Conservation (phyloP, 2,888 invertebrate species). For the Gasteruption jaculator region DNA sequence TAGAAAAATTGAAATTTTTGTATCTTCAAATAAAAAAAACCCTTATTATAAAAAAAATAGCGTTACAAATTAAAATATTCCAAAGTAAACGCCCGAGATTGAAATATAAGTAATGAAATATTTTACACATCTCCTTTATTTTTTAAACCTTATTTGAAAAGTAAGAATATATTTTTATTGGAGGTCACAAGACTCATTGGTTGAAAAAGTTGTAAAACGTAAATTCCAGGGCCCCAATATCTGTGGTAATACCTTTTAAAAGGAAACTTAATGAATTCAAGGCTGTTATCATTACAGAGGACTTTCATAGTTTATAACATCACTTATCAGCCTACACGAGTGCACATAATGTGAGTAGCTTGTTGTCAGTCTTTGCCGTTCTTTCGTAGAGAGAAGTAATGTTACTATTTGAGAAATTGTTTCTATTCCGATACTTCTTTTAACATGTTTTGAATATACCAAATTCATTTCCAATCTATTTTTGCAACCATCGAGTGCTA, state of each 20-base stretch:
- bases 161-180: too few species aligned
- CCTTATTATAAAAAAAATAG: too few species aligned
- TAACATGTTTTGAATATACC: too few species aligned
- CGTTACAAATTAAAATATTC: too few species aligned
- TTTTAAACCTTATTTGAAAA: slow-evolving; percentile 1
- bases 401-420: neutral
- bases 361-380: slow-evolving; percentile 12
- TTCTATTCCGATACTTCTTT: neutral
- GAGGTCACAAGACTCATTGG: neutral
- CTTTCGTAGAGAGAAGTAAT: neutral
- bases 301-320: slow-evolving; percentile 3
- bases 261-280: slow-evolving; percentile 18
- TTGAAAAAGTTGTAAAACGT: neutral
- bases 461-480: too few species aligned
- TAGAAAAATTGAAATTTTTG: too few species aligned
- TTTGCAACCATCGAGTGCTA: too few species aligned
- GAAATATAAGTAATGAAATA: slow-evolving; percentile 6
- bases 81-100: too few species aligned
- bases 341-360: neutral
- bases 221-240: too few species aligned
- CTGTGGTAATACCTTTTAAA: neutral
- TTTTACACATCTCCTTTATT: neutral
- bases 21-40: too few species aligned
- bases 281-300: slow-evolving; percentile 5
- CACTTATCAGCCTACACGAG: slow-evolving; percentile 19